Base-by-base conservation (phyloP, 2,888 invertebrate genomes). In the Drosophila basisetae region DNA sequence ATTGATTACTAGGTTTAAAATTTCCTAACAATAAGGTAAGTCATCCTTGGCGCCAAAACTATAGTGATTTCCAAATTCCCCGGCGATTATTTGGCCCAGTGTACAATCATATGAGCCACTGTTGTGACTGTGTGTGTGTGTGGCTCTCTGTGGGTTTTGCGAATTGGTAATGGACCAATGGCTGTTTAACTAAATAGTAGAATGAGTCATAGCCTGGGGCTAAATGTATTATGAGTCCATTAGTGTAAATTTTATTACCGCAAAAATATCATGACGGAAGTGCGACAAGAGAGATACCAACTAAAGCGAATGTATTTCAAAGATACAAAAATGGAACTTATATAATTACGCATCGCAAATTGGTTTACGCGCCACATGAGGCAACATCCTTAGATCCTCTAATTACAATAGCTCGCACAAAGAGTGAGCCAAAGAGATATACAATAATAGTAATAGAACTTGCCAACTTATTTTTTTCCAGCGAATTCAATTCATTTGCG, bases 201-300 rank as follows among this genome's bases (percentile, higher is more conserved):
- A 37, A 58, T 78, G 78, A 76, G 68, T 81, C 79, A 77, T 74
- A 61, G 64, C 33, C 30, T 39, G 28, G 28, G 18, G 43, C 59
- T 77, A 81, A 81, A 68, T 82, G 73, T 73, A 69, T 87, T 86
- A 81, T 73, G 82, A 52, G 59, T 80, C 82, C 85, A 86, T 86
- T 89, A 89, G 82, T 69, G 72, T 69, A 78, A 89, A 86, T 84
- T 84, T 78, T 70, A 89, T 86, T 86, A 84, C 74, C 77, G 58
- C 78, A 70, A 68, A 61, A 64, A 67, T 71, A 55, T 55, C 37
- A 67, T 81, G 77, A 64, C 47, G 66, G 77, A 71, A 80, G 22
- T 68, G 71, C 58, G 41, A 30, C 41, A 39, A 49, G 16, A 47
- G 25, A 75, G 59, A 70, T 41, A 66, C 59, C n/a, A 28, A 37